phyloP scores from a whole-genome alignment of 2,797 vertebrate species.

The Poecilia wingei region DNA sequence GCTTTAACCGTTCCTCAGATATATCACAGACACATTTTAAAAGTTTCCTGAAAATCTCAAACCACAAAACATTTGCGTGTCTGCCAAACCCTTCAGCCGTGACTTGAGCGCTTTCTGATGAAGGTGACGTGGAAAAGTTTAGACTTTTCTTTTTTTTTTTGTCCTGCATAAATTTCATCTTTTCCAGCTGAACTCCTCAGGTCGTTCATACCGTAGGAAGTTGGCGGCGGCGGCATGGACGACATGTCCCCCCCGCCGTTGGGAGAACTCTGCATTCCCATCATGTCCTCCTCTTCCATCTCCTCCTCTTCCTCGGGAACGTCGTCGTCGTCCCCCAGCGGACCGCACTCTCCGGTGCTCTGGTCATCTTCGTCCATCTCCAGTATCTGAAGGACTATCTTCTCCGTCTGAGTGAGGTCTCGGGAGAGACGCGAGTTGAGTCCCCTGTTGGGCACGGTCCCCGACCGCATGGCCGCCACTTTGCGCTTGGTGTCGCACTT shows the following conservation, averaged over 20 bases:
- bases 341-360: constrained; percentile 49
- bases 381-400: constrained; percentile 82
- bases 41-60: background rate
- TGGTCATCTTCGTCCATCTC: constrained; percentile 75
- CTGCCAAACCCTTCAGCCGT: background rate
- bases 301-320: constrained; percentile 77
- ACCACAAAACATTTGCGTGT: background rate
- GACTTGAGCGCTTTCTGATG: background rate
- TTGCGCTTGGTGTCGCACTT: constrained; percentile 86
- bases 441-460: constrained; percentile 64
- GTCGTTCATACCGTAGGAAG: constrained; percentile 42
- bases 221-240: constrained; percentile 52
- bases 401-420: constrained; percentile 80
- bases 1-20: background rate
- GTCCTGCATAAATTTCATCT: background rate
- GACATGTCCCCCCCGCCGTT: constrained; percentile 65
- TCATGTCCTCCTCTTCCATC: constrained; percentile 74
- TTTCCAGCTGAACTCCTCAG: constrained; percentile 37
- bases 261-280: constrained; percentile 74
- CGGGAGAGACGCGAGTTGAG: constrained; percentile 69
- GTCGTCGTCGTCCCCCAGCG: constrained; percentile 74
- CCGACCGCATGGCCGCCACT: constrained; percentile 76
- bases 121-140: background rate
- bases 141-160: background rate
- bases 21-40: background rate